phyloP scores from a whole-genome alignment of 2,797 vertebrate genomes.

The Ceryle rudis region DNA sequence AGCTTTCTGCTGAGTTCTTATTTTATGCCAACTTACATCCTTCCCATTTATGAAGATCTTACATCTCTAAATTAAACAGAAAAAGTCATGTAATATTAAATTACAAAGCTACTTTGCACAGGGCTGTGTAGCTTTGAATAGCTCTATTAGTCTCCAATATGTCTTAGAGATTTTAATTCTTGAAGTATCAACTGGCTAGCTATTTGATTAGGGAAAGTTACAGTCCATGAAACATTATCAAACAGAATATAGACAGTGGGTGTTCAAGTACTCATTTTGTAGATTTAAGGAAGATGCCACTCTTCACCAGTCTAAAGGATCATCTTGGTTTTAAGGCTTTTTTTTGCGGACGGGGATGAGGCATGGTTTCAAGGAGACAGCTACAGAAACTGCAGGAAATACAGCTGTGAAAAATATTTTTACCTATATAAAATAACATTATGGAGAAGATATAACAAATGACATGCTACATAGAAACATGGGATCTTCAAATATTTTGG shows the following conservation, averaged over 20 bases:
- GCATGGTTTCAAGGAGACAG: background rate
- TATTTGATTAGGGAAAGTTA: background rate
- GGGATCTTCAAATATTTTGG: background rate
- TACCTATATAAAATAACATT: background rate
- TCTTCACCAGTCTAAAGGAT: background rate
- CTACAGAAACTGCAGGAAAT: background rate
- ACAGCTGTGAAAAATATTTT: background rate
- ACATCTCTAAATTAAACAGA: background rate
- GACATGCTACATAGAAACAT: fast-evolving
- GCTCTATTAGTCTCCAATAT: background rate
- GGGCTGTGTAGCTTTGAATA: background rate
- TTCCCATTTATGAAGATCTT: background rate
- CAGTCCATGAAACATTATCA: background rate
- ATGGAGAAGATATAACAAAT: background rate
- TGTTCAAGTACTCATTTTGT: fast-evolving
- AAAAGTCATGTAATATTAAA: background rate
- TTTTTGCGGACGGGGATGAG: background rate
- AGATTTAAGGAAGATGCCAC: background rate
- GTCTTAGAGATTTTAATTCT: background rate
- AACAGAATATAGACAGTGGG: background rate
- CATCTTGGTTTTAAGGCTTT: background rate
- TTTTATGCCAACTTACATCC: background rate
- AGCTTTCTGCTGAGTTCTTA: background rate
- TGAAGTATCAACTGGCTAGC: background rate
- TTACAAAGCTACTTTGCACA: background rate